Percentiles rank a stretch among this genome's conserved stretches.
Evolutionary conservation across 2,113 vertebrate genomes (phyloP).

Genomic region (Neomonachus schauinslandi): DNA sequence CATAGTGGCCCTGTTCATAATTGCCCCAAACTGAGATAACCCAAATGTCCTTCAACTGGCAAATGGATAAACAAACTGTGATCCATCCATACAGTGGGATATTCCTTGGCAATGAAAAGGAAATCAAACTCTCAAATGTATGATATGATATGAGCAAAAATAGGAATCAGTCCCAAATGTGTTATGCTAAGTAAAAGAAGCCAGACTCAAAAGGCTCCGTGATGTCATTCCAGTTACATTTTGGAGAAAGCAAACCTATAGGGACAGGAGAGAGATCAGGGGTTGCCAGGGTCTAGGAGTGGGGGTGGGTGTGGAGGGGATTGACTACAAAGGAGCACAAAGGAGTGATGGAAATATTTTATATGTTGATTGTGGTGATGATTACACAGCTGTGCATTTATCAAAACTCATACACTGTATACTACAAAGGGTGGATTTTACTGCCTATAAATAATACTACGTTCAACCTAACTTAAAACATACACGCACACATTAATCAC

Average conservation of each 20-base stretch:
- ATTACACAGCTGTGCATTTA: neutral
- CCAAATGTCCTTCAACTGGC: neutral
- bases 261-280: neutral
- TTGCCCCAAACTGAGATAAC: neutral
- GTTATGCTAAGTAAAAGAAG: neutral
- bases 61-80: neutral
- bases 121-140: neutral
- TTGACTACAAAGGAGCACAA: neutral
- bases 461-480: neutral
- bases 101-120: neutral
- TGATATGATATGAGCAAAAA: neutral
- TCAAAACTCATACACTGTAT: neutral
- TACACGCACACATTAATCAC: neutral
- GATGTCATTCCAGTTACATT: neutral
- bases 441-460: neutral
- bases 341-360: neutral
- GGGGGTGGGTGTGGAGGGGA: neutral
- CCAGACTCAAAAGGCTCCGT: neutral
- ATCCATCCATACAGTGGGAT: neutral
- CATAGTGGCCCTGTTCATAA: neutral
- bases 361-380: neutral
- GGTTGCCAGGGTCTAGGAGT: neutral
- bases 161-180: neutral
- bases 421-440: neutral
- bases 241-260: slow-evolving; percentile 8